A percentile compares a stretch with the other conserved stretches of the same genome.
Conservation (phyloP, 30 jellyfish, hydroid and myxozoan species). For the Chrysaora quinquecirrha region DNA sequence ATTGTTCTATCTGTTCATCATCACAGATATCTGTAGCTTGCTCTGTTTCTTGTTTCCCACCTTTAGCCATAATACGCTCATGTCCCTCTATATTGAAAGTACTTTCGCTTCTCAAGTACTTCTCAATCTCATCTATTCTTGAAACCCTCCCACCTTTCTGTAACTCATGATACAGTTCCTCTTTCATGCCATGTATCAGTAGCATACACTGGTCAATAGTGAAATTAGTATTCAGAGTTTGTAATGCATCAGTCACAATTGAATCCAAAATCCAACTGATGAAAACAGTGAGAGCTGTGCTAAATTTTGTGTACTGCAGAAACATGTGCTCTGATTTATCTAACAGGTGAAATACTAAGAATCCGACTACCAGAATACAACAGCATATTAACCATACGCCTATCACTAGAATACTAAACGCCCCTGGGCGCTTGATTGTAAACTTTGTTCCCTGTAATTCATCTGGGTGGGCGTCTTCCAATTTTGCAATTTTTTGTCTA, state of each 20-base stretch:
- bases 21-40: neutral
- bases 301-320: neutral
- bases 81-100: neutral
- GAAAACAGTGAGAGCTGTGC: neutral
- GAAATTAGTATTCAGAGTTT: neutral
- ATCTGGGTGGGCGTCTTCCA: neutral
- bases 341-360: neutral
- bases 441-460: neutral
- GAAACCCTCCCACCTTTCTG: neutral
- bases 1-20: neutral
- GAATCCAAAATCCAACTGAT: conserved; percentile 4
- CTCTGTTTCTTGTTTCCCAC: neutral
- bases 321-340: neutral
- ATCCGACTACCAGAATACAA: neutral
- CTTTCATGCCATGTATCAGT: neutral
- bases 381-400: neutral
- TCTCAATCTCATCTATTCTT: neutral
- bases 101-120: neutral
- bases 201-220: neutral
- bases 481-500: neutral
- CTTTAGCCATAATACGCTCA: neutral
- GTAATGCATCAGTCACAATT: neutral
- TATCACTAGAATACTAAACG: neutral
- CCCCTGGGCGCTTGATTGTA: neutral
- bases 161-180: conserved; percentile 1